Evolutionary conservation across 2,888 invertebrate species (phyloP).

Genomic region (Leptopilina myrica): DNA sequence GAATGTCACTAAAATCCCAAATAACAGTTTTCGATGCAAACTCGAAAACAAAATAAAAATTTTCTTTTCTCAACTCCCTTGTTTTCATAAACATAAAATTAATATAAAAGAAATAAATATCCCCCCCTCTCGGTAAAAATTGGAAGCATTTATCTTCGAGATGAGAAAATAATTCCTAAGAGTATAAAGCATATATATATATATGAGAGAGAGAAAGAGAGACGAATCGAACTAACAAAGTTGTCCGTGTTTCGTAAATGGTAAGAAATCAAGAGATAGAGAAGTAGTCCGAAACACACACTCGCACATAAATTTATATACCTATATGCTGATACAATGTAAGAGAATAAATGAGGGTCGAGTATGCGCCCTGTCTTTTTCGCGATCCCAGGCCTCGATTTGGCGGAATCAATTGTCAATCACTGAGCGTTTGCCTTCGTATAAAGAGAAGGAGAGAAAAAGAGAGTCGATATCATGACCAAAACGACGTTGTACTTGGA

Average conservation of each 20-base stretch:
- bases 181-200: conserved; percentile 19
- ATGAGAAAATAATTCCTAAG: conserved; percentile 38
- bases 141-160: not conserved
- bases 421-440: conserved; percentile 49
- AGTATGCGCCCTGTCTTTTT: conserved; percentile 40
- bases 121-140: not conserved
- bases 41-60: too few species aligned
- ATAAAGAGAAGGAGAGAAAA: not conserved
- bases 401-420: conserved; percentile 55
- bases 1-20: too few species aligned
- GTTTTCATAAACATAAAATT: too few species aligned
- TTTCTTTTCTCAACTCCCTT: too few species aligned
- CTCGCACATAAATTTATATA: not conserved
- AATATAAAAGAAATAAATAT: too few species aligned
- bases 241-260: conserved; percentile 18
- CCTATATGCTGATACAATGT: not conserved
- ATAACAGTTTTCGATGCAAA: too few species aligned
- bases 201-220: too few species aligned
- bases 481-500: conserved; percentile 43
- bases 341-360: conserved; percentile 30
- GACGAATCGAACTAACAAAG: conserved; percentile 24
- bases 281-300: not conserved
- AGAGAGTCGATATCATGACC: conserved; percentile 40
- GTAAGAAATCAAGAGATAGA: not conserved
- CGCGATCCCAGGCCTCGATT: conserved; percentile 46